Base-by-base conservation (phyloP, 2,888 invertebrate species). In the Phaonia tiefii region DNA sequence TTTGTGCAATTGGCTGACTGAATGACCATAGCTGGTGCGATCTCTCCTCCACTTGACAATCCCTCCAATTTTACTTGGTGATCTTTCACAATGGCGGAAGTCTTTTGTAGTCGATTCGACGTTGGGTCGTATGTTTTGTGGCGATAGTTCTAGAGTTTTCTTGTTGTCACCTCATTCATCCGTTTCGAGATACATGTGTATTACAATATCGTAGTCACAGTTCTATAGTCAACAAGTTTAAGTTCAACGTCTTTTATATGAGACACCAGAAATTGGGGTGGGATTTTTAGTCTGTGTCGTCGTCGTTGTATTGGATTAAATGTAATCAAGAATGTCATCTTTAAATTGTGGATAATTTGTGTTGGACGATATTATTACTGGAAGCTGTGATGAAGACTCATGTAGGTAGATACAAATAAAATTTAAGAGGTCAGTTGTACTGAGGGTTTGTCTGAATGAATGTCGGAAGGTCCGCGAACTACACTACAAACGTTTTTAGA, bases 181-280 rank as follows among this genome's bases (percentile, higher is more conserved):
- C 39, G 3, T 17, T 60, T 60, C 60, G 37, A 60, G 60, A 60
- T n/a, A 37, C 11, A 17, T 39, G 37, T 39, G 17, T 60, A 11
- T 39, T 60, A 2, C 39, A 37, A 1, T 25, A 54, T 22, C 54
- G 25, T 10, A 22, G 25, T 11, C 54, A 22, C 11, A 54, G n/a
- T 17, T 46, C 46, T 3, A 20, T 1, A 49, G 20, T 49, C 37
- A 71, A 67, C 69, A 75, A 81, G 75, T 78, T 81, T 67, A 81
- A 81, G 81, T 81, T 81, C 77, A 81, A 75, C 77, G 77, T 81
- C 67, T 75, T 63, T 39, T 42, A 42, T n/a, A 13, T 39, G 10
- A 7, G 26, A 60, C 37, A 37, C 7, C 20, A n/a, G 11, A 42
- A 63, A 63, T 63, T 20, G 42, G 60, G 39, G 42, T 63, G 63